Percentiles rank a stretch among this genome's conserved stretches.
phyloP scores from a whole-genome alignment of 1,140 invertebrate genomes.

The Subanguina moxae region DNA sequence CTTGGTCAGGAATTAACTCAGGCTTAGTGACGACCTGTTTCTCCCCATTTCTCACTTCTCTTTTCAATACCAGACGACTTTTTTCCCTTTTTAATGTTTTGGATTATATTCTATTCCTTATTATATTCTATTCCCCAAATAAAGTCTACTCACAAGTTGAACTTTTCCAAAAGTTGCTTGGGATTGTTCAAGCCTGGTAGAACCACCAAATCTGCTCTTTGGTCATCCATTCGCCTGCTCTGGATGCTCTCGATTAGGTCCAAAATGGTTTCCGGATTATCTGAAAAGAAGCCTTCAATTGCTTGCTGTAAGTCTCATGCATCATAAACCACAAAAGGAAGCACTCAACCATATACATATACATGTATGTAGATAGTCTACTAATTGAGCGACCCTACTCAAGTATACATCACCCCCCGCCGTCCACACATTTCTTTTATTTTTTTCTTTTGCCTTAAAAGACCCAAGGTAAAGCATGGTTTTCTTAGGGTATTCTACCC shows the following conservation, averaged over 20 bases:
- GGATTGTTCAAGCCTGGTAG: conserved; percentile 20
- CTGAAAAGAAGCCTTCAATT: conserved; percentile 17
- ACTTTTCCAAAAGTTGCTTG: conserved; percentile 10
- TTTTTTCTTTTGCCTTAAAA: not conserved
- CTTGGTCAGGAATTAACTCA: too few relatives aligned
- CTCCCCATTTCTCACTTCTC: too few relatives aligned
- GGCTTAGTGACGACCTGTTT: too few relatives aligned
- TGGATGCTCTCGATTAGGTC: conserved; percentile 36
- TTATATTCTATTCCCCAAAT: not conserved
- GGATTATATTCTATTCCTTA: not conserved
- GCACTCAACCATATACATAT: too few relatives aligned
- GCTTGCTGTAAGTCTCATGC: too few relatives aligned
- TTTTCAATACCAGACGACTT: too few relatives aligned
- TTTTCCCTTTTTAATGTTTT: too few relatives aligned
- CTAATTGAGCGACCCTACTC: not conserved
- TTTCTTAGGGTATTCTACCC: too few relatives aligned
- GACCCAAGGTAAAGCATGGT: too few relatives aligned
- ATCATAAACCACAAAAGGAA: too few relatives aligned
- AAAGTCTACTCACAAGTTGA: conserved; percentile 15
- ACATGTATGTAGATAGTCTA: not conserved
- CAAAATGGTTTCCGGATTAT: conserved; percentile 35
- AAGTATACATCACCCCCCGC: not conserved
- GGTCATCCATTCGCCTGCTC: conserved; percentile 36
- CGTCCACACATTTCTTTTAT: not conserved
- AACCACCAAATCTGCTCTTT: conserved; percentile 33